Evolutionary conservation across 2,888 invertebrate species (phyloP), one percentile per base, ranked within the genome.

Genomic region (Brenthis daphne): DNA sequence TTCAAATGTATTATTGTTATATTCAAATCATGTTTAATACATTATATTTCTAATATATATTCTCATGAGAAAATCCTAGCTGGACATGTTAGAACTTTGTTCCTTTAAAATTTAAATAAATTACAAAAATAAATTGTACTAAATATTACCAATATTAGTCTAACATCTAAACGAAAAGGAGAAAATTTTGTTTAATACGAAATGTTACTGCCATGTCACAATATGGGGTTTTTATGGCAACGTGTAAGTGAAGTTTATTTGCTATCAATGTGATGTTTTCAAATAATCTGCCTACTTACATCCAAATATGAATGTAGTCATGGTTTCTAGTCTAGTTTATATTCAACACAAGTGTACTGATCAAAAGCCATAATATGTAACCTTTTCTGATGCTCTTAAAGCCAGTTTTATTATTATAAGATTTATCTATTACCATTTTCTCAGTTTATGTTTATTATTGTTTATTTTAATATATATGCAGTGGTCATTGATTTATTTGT

Each of bases 251-350:
- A 53, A 20, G 37, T 53, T 53, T 53, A 61, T 51, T 61, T 53
- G 20, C 13, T 37, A 6, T 51, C 6, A 16, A 51, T 57, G 29
- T 51, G 13, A 63, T 53, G 37, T 43, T 58, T 14, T 58, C 37
- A 63, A 53, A 63, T 43, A 43, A 63, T 63, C 37, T 14, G 37
- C 53, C 37, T 63, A 63, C 20, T 43, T 43, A 53, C 48, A 48
- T 58, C 29, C 16, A 33, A 48, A 60, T 63, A 1, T 16, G 51
- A 63, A 63, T 63, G 63, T 63, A 63, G 63, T 63, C 63, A 53
- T 20, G 47, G 20, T 63, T 63, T 63, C 63, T 63, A 63, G 63
- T 63, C 63, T 53, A 63, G 37, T 37, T 20, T 37, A 37, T 16
- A 63, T 54, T 61, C 51, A 20, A 51, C 16, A 24, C 14, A 61